Conservation (phyloP, 2,888 invertebrate genomes). For the Eugnorisma glareosa region DNA sequence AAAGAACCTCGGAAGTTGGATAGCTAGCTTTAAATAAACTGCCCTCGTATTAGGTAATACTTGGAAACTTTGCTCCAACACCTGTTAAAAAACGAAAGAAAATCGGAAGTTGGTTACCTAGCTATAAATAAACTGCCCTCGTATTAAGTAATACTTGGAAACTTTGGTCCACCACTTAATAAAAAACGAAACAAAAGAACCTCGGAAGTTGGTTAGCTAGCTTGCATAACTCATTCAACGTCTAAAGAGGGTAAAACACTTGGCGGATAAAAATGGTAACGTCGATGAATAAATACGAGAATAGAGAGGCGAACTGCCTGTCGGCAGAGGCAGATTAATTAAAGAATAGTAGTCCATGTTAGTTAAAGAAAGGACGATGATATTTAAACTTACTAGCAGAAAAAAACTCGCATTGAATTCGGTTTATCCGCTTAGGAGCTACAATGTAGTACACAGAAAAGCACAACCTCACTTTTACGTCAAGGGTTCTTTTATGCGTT, state of each 20-base stretch:
- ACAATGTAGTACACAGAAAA: too few relatives aligned
- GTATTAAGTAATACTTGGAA: neutral
- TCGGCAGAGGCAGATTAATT: neutral
- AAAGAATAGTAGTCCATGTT: neutral
- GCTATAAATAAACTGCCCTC: neutral
- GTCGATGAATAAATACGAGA: neutral
- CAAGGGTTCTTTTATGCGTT: too few relatives aligned
- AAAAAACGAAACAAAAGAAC: constrained; percentile 9
- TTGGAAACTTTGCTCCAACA: too few relatives aligned
- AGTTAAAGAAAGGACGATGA: neutral
- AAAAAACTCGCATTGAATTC: too few relatives aligned
- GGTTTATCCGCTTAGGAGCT: too few relatives aligned
- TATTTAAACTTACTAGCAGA: too few relatives aligned
- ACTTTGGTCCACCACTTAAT: neutral
- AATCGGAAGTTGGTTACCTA: too few relatives aligned
- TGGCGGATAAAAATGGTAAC: neutral
- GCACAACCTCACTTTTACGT: too few relatives aligned
- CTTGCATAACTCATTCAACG: neutral
- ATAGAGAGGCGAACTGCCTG: neutral
- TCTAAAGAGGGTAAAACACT: neutral
- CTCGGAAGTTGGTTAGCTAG: neutral
- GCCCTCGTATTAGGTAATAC: too few relatives aligned
- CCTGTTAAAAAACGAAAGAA: too few relatives aligned
- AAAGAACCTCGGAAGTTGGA: too few relatives aligned
- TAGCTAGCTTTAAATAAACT: too few relatives aligned